phyloP scores from a whole-genome alignment of 2,888 invertebrate species.

The Cataglyphis rosenhaueri region DNA sequence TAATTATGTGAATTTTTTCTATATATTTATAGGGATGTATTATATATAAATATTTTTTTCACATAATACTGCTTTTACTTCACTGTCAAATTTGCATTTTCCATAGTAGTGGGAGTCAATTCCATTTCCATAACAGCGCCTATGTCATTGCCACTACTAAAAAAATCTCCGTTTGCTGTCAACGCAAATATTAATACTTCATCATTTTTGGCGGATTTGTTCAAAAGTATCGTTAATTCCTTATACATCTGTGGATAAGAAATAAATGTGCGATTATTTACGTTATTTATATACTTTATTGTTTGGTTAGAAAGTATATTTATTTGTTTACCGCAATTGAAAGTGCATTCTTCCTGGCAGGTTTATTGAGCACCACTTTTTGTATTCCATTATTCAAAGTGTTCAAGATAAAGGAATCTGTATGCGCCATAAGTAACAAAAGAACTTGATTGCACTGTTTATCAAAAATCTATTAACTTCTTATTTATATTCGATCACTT shows the following conservation, averaged over 20 bases:
- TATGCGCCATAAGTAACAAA: conserved; percentile 22
- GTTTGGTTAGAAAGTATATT: background rate
- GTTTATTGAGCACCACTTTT: conserved; percentile 91
- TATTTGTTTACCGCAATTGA: conserved; percentile 81
- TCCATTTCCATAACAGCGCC: conserved; percentile 13
- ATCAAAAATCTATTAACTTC: conserved; percentile 15
- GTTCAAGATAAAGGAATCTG: conserved; percentile 32
- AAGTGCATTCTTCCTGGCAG: conserved; percentile 93
- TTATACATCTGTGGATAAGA: conserved; percentile 88
- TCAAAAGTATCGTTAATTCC: conserved; percentile 88
- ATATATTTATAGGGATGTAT: background rate
- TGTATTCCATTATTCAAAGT: conserved; percentile 86
- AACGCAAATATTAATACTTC: conserved; percentile 90
- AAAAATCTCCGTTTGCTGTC: conserved; percentile 93
- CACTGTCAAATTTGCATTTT: fast-evolving
- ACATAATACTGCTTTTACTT: conserved; percentile 55
- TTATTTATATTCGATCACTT: background rate
- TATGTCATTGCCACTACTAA: conserved; percentile 94
- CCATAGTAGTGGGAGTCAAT: fast-evolving
- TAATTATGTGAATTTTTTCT: conserved; percentile 59
- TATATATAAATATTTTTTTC: background rate
- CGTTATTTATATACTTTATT: background rate
- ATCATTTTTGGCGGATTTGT: conserved; percentile 90
- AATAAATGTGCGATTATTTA: background rate
- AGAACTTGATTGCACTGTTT: background rate